Base-by-base conservation (phyloP, 2,113 vertebrate genomes). In the Machaerirhynchus nigripectus region DNA sequence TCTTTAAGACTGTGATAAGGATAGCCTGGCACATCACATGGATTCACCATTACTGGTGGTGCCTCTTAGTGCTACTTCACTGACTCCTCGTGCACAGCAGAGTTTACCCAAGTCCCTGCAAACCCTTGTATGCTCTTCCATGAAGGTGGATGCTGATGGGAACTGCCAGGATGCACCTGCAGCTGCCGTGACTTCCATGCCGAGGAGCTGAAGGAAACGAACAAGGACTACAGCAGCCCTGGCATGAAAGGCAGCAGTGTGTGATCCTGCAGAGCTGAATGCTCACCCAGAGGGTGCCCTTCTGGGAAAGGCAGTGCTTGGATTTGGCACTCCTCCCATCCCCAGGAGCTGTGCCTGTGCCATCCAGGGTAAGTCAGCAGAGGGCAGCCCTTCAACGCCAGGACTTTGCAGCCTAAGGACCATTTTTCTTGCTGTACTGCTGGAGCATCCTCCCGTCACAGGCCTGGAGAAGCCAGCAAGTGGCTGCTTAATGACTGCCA, bases 71-170 rank as follows among this genome's bases (percentile, higher is more conserved):
- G 23, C 46, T 46, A 1, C 18, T 86, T 31, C 37, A 31, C 83
- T 47, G 65, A 28, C 57, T 67, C 28, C 55, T 96, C 95, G 71
- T 97, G 84, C 69, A 98, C 98, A 61, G 88, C 97, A 61, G 89
- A 97, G 55, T 98, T 99, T 81, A 70, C 98, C 61, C 91, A 46
- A 37, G 87, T 13, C 98, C 96, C 27, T 22, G 37, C 98, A 59
- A 97, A 97, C 37, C 96, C 96, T 44, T 98, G 97, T 39, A 65
- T 98, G 93, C 90, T 98, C 28, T 98, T 98, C 96, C 94, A 96
- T 56, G 80, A 90, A 11, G 98, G 97, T 67, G 98, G 98, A 19
- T 95, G 98, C 97, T 98, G 98, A 97, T 84, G 95, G 94, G 98
- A 98, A 82, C 65, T 98, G 47, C 96, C 87, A 23, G 96, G 98